These are phyloP conservation scores for Rhabdomys pumilio DNA, from an alignment of 2,797 vertebrate species.

Conservation along the genomic window DNA sequence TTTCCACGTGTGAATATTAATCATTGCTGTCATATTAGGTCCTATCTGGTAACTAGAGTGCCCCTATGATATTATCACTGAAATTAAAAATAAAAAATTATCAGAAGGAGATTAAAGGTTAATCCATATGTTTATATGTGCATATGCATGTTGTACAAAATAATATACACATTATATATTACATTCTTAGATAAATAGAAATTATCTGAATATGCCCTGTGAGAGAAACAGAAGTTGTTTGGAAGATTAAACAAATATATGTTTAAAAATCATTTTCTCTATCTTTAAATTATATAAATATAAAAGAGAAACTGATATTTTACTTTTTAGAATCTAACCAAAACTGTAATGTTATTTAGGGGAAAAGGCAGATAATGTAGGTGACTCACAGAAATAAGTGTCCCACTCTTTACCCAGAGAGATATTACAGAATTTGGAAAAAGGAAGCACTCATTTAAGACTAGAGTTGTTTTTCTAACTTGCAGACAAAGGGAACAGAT, in stretches of 20 bases:
- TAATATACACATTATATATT: no score
- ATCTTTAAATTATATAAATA: background rate
- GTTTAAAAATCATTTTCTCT: background rate
- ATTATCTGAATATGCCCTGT: background rate
- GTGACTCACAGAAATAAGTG: background rate
- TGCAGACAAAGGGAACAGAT: constrained; percentile 13
- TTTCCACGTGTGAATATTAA: background rate
- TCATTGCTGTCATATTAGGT: background rate
- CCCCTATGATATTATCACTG: background rate
- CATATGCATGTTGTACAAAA: background rate
- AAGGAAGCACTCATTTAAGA: background rate
- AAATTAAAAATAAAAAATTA: background rate
- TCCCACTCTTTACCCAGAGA: background rate
- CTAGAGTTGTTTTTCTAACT: background rate
- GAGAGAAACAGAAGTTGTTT: background rate
- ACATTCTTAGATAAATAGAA: background rate
- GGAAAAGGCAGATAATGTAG: background rate
- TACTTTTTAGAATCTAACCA: background rate
- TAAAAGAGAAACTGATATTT: background rate
- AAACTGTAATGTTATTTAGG: background rate
- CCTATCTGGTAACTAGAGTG: background rate
- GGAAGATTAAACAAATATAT: background rate
- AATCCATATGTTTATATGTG: background rate
- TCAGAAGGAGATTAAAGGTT: background rate
- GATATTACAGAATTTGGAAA: background rate